phyloP scores from a whole-genome alignment of 2,888 invertebrate genomes.

The Ctenicera cuprea region DNA sequence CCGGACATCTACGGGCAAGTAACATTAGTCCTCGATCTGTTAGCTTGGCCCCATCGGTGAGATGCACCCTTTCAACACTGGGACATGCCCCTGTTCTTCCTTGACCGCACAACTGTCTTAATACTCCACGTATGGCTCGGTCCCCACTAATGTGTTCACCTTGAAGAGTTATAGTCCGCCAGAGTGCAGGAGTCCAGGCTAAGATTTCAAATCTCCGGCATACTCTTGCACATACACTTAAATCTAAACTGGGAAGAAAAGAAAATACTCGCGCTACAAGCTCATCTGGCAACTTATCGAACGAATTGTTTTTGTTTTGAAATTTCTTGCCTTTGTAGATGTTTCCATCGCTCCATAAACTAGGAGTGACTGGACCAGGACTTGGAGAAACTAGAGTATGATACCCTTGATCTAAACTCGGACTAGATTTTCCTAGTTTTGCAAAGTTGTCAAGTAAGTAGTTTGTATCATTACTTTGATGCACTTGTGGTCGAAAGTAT shows the following conservation, averaged over 20 bases:
- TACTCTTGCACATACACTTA: slow-evolving; percentile 84
- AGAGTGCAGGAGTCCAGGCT: slow-evolving; percentile 86
- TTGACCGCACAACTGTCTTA: slow-evolving; percentile 80
- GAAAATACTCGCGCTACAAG: slow-evolving; percentile 82
- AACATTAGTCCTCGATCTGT: slow-evolving; percentile 86
- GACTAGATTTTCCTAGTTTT: slow-evolving; percentile 75
- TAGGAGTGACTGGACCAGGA: slow-evolving; percentile 71
- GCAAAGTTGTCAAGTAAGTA: slow-evolving; percentile 71
- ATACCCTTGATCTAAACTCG: slow-evolving; percentile 87
- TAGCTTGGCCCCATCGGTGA: slow-evolving; percentile 82
- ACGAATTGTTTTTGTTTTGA: slow-evolving; percentile 71
- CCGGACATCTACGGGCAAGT: slow-evolving; percentile 86
- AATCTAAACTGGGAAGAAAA: slow-evolving; percentile 82
- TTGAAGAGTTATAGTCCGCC: slow-evolving; percentile 81
- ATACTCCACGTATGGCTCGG: slow-evolving; percentile 79
- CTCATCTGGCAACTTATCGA: slow-evolving; percentile 81
- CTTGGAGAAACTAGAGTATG: slow-evolving; percentile 83
- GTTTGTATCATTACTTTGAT: slow-evolving; percentile 61
- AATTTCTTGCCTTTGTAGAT: slow-evolving; percentile 66
- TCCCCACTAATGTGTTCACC: slow-evolving; percentile 80
- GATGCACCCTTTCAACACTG: slow-evolving; percentile 79
- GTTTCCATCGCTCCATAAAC: slow-evolving; percentile 69
- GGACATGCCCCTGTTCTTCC: slow-evolving; percentile 81
- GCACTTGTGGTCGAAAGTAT: slow-evolving; percentile 60
- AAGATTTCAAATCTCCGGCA: slow-evolving; percentile 85